Base-by-base conservation (phyloP, 2,888 invertebrate genomes). In the Stenodema calcarata region DNA sequence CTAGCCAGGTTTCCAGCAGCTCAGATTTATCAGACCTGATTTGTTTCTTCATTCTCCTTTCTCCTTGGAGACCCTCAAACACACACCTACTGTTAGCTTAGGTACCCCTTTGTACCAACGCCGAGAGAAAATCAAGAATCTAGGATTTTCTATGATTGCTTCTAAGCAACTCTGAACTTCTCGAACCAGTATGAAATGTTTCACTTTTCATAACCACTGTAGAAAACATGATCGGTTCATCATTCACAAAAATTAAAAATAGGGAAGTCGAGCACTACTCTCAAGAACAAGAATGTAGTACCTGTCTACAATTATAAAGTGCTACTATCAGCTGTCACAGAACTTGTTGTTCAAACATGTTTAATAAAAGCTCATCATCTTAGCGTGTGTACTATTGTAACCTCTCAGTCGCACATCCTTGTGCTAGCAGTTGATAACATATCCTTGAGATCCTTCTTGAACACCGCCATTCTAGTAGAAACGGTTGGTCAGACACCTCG, bases 361-460 rank as follows among this genome's bases (percentile, higher is more conserved):
- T 73, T 35, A 73, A 73, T 73, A 73, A 73, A 73, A 73, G 73
- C 73, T 73, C 73, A 41, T 73, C 73, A 35, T 62, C 62, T 62
- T 62, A 62, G 18, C n/a, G 62, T 62, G 62, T 62, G 11, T 50
- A 62, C 11, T 62, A 27, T 62, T 62, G 62, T 23, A 0, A 62
- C 27, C 27, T 62, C 23, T 3, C 12, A 12, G 23, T 62, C 11
- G 7, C 35, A 35, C 7, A n/a, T n/a, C n/a, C n/a, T n/a, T n/a
- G n/a, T n/a, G n/a, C n/a, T n/a, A n/a, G n/a, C n/a, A 4, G 35
- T 35, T 35, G 7, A 7, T 2, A 35, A 35, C 35, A 35, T 7
- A 4, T 35, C 35, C 35, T 35, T n/a, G n/a, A n/a, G n/a, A n/a
- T n/a, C n/a, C n/a, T n/a, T n/a, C n/a, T n/a, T n/a, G n/a, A n/a